These are phyloP conservation scores for Eciton burchellii DNA, from an alignment of 1,140 invertebrate species.

Conservation along the genomic window DNA sequence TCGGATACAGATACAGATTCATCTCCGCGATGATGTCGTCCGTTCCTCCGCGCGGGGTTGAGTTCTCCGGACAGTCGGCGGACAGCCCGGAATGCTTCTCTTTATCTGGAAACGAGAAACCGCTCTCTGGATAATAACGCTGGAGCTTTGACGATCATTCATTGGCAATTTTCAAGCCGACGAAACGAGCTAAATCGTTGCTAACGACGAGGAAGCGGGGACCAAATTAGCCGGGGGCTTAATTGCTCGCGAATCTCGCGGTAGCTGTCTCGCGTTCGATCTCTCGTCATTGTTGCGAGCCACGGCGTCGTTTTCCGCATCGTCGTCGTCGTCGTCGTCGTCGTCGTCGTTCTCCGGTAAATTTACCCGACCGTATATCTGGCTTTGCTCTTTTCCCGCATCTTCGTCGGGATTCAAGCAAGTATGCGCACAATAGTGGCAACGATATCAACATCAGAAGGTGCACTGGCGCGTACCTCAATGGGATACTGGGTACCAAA, in stretches of 20 bases:
- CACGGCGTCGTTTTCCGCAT: constrained; percentile 17
- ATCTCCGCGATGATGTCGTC: too few relatives aligned
- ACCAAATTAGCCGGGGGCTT: background rate
- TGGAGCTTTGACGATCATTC: too few relatives aligned
- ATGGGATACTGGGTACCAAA: constrained; percentile 51
- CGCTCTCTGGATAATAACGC: too few relatives aligned
- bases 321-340: background rate
- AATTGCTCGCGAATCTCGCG: constrained; percentile 19
- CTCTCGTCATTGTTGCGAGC: constrained; percentile 29
- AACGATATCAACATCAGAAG: constrained; percentile 43
- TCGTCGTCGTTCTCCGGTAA: background rate
- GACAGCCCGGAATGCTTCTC: too few relatives aligned
- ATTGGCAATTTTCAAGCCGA: too few relatives aligned
- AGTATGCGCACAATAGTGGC: constrained; percentile 36
- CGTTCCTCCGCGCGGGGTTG: too few relatives aligned
- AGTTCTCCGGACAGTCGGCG: background rate
- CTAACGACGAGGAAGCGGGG: too few relatives aligned
- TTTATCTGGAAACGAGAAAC: too few relatives aligned
- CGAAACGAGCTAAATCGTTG: too few relatives aligned
- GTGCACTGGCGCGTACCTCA: constrained; percentile 31
- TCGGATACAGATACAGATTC: background rate
- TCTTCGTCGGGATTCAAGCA: constrained; percentile 40
- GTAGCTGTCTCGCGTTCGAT: background rate
- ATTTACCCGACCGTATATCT: constrained; percentile 30
- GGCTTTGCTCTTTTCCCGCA: constrained; percentile 47